Evolutionary conservation across 1,140 invertebrate species (phyloP).

Genomic region (Tetramorium alpestre): DNA sequence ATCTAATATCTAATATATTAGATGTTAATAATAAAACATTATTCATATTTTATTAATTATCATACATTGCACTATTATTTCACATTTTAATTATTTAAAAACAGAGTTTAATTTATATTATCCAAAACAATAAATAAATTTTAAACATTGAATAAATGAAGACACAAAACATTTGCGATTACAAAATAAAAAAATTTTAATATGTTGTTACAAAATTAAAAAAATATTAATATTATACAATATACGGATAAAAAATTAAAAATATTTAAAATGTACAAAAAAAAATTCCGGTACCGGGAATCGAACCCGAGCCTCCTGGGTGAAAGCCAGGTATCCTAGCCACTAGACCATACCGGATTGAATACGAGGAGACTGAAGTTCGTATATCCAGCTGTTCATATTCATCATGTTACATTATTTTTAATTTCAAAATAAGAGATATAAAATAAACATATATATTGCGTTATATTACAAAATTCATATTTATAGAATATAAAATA

Average conservation of each 20-base stretch:
- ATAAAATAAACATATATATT: too few relatives aligned
- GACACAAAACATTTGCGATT: not conserved
- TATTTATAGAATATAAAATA: too few relatives aligned
- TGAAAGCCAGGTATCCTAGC: constrained; percentile 78
- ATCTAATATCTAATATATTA: not conserved
- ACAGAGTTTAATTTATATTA: not conserved
- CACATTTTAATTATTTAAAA: constrained; percentile 15
- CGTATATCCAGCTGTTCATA: too few relatives aligned
- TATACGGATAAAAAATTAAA: not conserved
- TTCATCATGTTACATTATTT: too few relatives aligned
- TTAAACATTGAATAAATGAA: not conserved
- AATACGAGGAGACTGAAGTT: too few relatives aligned
- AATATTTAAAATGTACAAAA: constrained; percentile 22
- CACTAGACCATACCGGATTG: constrained; percentile 72
- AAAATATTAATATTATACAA: not conserved
- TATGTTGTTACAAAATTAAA: not conserved
- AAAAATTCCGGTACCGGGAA: constrained; percentile 78
- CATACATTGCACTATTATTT: not conserved
- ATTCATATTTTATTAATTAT: not conserved
- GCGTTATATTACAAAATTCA: too few relatives aligned
- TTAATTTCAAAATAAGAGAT: too few relatives aligned
- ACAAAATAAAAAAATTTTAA: not conserved
- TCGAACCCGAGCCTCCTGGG: constrained; percentile 69
- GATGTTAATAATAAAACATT: not conserved
- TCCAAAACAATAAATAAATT: not conserved